Conservation (phyloP, 2,888 invertebrate species). For the Drosophila fungiperda region DNA sequence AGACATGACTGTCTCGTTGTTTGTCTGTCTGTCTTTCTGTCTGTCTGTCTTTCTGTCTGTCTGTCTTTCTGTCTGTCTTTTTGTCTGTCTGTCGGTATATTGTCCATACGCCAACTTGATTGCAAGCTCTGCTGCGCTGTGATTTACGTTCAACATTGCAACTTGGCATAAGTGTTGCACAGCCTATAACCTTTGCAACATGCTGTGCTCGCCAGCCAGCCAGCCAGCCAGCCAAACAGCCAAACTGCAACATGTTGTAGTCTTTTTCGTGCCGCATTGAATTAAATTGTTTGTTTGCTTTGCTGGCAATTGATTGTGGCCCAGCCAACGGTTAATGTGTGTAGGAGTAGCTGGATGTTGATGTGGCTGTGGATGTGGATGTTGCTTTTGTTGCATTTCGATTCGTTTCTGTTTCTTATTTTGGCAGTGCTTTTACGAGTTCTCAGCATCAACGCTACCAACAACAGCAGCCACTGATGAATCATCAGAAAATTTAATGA, state of each 20-base stretch:
- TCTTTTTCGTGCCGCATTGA: constrained; percentile 80
- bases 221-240: constrained; percentile 33
- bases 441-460: constrained; percentile 30
- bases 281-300: constrained; percentile 84
- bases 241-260: constrained; percentile 64
- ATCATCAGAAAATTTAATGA: constrained; percentile 75
- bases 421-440: constrained; percentile 39
- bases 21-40: constrained; percentile 10
- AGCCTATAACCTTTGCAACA: constrained; percentile 82
- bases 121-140: constrained; percentile 56
- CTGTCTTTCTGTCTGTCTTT: constrained; percentile 28
- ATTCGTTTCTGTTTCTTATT: constrained; percentile 22
- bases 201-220: constrained; percentile 50
- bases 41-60: constrained; percentile 23
- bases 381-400: constrained; percentile 46
- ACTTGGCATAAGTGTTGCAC: constrained; percentile 83
- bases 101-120: constrained; percentile 61
- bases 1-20: constrained; percentile 58
- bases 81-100: constrained; percentile 33
- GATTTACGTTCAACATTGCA: constrained; percentile 83
- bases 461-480: constrained; percentile 53
- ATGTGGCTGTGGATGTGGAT: constrained; percentile 43
- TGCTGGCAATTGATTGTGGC: constrained; percentile 81
- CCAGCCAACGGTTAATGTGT: constrained; percentile 70
- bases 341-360: constrained; percentile 66